Evolutionary conservation across 2,113 vertebrate species (phyloP).

Genomic region (Excalfactoria chinensis): DNA sequence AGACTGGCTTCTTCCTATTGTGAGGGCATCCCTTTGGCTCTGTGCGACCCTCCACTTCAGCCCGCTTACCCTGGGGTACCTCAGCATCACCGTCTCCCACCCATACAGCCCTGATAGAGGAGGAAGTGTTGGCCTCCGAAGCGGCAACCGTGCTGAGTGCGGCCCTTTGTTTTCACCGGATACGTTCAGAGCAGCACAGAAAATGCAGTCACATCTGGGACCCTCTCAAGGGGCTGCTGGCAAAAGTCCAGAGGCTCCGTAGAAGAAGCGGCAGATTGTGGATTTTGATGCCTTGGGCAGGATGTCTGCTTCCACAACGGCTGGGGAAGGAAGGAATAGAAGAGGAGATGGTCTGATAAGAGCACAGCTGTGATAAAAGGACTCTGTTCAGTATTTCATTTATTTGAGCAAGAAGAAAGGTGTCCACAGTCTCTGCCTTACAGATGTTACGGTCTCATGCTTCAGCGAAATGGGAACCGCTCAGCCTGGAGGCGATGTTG

Average conservation of each 20-base stretch:
- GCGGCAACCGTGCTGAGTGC: conserved; percentile 50
- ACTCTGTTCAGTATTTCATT: conserved; percentile 15
- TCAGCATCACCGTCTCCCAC: conserved; percentile 56
- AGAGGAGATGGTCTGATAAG: conserved; percentile 52
- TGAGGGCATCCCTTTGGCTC: conserved; percentile 57
- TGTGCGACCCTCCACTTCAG: conserved; percentile 35
- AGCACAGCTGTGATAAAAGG: background rate
- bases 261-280: conserved; percentile 58
- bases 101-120: conserved; percentile 59
- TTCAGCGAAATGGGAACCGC: background rate
- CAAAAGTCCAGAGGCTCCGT: conserved; percentile 3
- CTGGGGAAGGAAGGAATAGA: conserved; percentile 57
- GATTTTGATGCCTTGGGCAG: conserved; percentile 45
- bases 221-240: conserved; percentile 32
- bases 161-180: conserved; percentile 54
- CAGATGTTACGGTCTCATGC: background rate
- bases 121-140: conserved; percentile 65
- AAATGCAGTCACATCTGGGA: conserved; percentile 52
- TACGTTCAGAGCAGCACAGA: conserved; percentile 53
- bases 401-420: conserved; percentile 37
- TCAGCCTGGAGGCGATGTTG: background rate
- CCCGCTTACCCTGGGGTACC: conserved; percentile 41
- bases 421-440: background rate
- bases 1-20: conserved; percentile 15
- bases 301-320: conserved; percentile 58